These are phyloP conservation scores for Ctenopoma kingsleyae DNA, from an alignment of 2,797 vertebrate genomes.

Conservation along the genomic window DNA sequence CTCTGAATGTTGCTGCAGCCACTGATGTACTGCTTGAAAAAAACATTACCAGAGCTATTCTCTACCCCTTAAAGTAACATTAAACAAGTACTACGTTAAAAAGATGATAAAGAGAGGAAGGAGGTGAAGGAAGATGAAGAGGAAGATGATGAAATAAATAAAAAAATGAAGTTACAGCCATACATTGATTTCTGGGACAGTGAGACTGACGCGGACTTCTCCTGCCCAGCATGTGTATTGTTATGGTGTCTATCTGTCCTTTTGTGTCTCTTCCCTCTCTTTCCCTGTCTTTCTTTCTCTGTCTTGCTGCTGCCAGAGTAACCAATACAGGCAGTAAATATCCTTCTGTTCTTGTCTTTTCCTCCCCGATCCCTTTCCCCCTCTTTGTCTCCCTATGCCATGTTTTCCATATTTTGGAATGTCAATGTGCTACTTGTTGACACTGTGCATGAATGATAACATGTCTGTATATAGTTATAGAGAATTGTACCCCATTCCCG, in stretches of 20 bases:
- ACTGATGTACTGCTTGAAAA: conserved; percentile 21
- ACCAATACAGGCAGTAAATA: conserved; percentile 49
- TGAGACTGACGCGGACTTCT: conserved; percentile 73
- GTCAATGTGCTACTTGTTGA: conserved; percentile 95
- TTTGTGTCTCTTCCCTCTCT: conserved; percentile 45
- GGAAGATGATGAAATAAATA: conserved; percentile 45
- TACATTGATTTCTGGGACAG: conserved; percentile 84
- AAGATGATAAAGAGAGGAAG: conserved; percentile 28
- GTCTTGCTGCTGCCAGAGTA: conserved; percentile 63
- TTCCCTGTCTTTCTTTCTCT: conserved; percentile 39
- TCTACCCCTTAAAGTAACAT: conserved; percentile 53
- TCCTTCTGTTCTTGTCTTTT: conserved; percentile 48
- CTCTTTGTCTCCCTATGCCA: conserved; percentile 74
- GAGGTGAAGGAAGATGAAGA: conserved; percentile 29
- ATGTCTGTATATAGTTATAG: conserved; percentile 92
- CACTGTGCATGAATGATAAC: conserved; percentile 97
- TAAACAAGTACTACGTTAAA: conserved; percentile 35
- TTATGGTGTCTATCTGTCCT: conserved; percentile 77
- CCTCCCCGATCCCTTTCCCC: conserved; percentile 26
- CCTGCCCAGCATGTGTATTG: conserved; percentile 80
- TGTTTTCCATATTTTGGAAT: conserved; percentile 90
- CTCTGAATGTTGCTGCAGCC: conserved; percentile 26
- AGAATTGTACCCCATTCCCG: conserved; percentile 83
- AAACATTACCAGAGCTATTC: conserved; percentile 56
- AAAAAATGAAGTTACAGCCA: conserved; percentile 86